These are phyloP conservation scores for Antechinus stuartii DNA, from an alignment of 2,113 vertebrate genomes.

Conservation along the genomic window DNA sequence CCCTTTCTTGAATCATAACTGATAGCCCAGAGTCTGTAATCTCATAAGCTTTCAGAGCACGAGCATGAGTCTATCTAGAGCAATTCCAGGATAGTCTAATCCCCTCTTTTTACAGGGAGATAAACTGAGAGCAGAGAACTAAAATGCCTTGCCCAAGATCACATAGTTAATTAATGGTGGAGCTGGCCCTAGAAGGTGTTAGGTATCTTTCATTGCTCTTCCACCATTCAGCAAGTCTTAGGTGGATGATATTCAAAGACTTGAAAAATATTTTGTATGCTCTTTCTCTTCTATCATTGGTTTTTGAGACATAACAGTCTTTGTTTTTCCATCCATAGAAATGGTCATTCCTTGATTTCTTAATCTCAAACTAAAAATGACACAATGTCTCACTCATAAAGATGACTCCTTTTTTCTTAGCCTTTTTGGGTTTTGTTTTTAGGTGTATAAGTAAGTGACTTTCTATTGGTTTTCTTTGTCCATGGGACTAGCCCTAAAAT, in stretches of 20 bases:
- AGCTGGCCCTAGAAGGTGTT: neutral
- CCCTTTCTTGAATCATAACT: neutral
- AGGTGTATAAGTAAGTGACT: neutral
- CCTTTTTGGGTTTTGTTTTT: neutral
- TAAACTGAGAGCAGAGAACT: neutral
- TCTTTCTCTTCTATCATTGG: neutral
- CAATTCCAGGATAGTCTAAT: neutral
- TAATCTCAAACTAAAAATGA: neutral
- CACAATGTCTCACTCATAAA: neutral
- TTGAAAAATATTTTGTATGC: neutral
- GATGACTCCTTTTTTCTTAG: neutral
- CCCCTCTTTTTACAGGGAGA: neutral
- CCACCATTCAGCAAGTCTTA: neutral
- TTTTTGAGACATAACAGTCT: neutral
- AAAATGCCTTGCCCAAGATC: neutral
- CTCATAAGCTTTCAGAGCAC: neutral
- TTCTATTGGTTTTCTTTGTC: neutral
- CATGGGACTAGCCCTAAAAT: neutral
- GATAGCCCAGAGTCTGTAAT: conserved; percentile 2
- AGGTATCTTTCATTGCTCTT: neutral
- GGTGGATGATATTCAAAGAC: neutral
- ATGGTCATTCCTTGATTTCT: neutral
- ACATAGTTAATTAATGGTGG: neutral
- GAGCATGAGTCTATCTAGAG: neutral
- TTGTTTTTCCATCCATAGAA: neutral